Evolutionary conservation across 2,113 vertebrate species (phyloP), one percentile per base, ranked within the genome.

Genomic region (Haemorhous mexicanus): DNA sequence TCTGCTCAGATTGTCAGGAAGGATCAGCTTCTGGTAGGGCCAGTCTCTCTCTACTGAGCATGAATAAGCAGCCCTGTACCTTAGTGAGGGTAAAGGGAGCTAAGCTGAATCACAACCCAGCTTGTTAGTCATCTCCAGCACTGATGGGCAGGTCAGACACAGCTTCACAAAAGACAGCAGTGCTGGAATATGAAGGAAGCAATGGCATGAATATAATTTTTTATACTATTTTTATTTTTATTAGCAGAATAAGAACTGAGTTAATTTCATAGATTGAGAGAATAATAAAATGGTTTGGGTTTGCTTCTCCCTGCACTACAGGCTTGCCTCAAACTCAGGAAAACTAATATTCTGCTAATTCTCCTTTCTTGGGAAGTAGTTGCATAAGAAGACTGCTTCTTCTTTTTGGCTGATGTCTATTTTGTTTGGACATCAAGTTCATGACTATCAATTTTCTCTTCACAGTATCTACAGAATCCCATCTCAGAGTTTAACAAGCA

Each of bases 201-300:
- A 58, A 84, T 1, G 4, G 3, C 6, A 23, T 17, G 5, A 81
- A 66, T 7, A 62, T 2, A 4, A 6, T 0, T 17, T 13, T 23
- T 6, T 10, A 21, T 24, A 21, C 15, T 32, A 18, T 52, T n/a
- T 56, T 44, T 10, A 33, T 32, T 58, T 62, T 72, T 52, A 49
- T 20, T 24, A 67, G 20, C 7, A 56, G 27, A 22, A 49, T 84
- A 81, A 87, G 33, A 33, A 11, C 35, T 28, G 6, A 56, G 46
- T 59, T 77, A 10, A 39, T 76, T 74, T 80, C 6, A 22, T 16
- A 43, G 13, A 62, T 8, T 58, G 39, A 75, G 84, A 39, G 46
- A 62, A 43, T 83, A 16, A 44, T 5, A 37, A 35, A 79, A 83
- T 28, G 8, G 17, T 75, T 70, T 79, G 47, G 4, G 8, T 68